Evolutionary conservation across 2,888 invertebrate species (phyloP), one percentile per base, ranked within the genome.

Genomic region (Limnephilus rhombicus): DNA sequence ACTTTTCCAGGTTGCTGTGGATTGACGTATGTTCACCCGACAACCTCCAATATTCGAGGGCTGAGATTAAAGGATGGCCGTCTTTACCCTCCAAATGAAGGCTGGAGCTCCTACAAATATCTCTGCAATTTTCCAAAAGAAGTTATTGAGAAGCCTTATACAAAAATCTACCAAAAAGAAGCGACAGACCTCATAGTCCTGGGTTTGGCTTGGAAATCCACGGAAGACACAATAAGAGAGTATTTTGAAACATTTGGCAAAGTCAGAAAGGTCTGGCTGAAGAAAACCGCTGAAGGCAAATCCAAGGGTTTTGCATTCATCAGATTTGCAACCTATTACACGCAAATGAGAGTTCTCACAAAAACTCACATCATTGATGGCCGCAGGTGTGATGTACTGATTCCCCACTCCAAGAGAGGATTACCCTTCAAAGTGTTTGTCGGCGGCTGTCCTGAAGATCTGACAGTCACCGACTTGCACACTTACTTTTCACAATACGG

Each of bases 91-190:
- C 68, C 68, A 68, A 68, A n/a, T 68, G 68, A 68, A 68, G 68
- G 68, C n/a, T 68, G 68, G 68, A 68, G 68, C 68, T 68, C 68
- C n/a, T 68, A 68, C 68, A 68, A 68, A 68, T 68, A 68, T 68
- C 68, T 68, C 82, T 82, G 31, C 82, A 34, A 34, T 82, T 82
- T 82, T 31, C 34, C 82, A 82, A 34, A 34, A 82, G 82, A 82
- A 82, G 82, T 82, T 15, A 82, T 15, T 13, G 34, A 82, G 13
- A 82, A 82, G 34, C 31, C 82, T 34, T 34, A 82, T 34, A 82
- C 82, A 82, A 82, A 34, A 82, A 82, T 82, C 82, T 82, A 82
- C 82, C 29, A 82, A 82, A 82, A 82, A 82, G 68, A 68, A 68
- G 68, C 68, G 9, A 68, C 68, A n/a, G 68, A 68, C 24, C 68